phyloP scores from a whole-genome alignment of 2,113 vertebrate species.

The Myodes glareolus region DNA sequence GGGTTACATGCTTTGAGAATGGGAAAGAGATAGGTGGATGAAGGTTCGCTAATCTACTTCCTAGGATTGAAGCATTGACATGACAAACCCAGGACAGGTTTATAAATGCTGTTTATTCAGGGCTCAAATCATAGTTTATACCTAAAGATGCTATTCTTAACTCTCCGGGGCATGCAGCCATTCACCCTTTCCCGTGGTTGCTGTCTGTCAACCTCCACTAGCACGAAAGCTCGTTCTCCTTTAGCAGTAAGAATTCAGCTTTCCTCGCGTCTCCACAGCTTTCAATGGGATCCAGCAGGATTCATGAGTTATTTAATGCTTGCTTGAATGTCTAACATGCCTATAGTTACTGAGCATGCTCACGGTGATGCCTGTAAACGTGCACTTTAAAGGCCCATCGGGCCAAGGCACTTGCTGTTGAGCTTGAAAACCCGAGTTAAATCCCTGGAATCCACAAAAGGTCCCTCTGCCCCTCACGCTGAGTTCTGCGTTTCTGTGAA shows the following conservation, averaged over 20 bases:
- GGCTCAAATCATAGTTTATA: neutral
- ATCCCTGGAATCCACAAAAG: neutral
- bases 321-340: neutral
- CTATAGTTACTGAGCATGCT: neutral
- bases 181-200: neutral
- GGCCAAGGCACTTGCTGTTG: neutral
- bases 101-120: neutral
- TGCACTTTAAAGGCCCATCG: neutral
- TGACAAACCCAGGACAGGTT: neutral
- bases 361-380: neutral
- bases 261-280: neutral
- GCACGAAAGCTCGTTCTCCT: neutral
- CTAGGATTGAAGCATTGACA: neutral
- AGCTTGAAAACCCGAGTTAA: neutral
- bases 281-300: neutral
- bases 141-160: neutral
- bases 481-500: neutral
- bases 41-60: neutral
- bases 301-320: neutral
- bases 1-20: constrained; percentile 3
- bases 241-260: neutral
- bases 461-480: neutral
- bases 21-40: neutral
- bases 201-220: neutral
- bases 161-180: neutral